Conservation (phyloP, 64 coral and sea anemone genomes). For the Stichodactyla mertensii region DNA sequence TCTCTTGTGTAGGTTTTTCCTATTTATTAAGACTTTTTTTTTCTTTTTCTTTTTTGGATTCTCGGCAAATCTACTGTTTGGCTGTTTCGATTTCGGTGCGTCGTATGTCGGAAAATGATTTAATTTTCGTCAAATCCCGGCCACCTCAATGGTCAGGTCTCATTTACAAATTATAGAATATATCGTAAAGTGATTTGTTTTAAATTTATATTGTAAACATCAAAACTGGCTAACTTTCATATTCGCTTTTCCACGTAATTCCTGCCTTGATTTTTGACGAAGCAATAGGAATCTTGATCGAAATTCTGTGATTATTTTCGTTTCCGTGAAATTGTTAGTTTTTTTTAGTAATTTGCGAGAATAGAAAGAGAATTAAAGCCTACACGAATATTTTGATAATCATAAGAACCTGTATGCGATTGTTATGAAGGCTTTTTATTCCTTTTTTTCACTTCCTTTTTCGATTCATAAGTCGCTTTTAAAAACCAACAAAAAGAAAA, state of each 20-base stretch:
- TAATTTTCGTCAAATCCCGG: neutral
- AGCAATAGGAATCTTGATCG: neutral
- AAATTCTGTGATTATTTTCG: neutral
- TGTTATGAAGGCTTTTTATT: neutral
- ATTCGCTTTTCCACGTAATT: neutral
- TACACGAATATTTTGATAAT: neutral
- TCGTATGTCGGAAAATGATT: neutral
- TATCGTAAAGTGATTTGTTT: neutral
- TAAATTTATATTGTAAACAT: constrained; percentile 15
- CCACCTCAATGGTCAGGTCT: neutral
- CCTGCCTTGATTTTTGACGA: neutral
- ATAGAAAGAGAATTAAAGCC: neutral
- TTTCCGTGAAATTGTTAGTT: no score
- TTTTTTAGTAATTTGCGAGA: neutral
- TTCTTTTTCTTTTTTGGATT: neutral
- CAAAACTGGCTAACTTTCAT: neutral
- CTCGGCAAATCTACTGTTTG: neutral
- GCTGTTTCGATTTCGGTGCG: neutral
- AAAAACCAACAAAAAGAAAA: constrained; percentile 3
- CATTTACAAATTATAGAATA: neutral
- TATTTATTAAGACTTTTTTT: neutral
- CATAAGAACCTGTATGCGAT: neutral
- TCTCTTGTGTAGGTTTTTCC: constrained; percentile 9
- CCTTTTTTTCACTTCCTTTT: neutral
- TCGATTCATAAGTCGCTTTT: neutral